Percentiles rank a stretch among this genome's conserved stretches.
Evolutionary conservation across 2,113 vertebrate genomes (phyloP).

Genomic region (Oreotragus oreotragus): DNA sequence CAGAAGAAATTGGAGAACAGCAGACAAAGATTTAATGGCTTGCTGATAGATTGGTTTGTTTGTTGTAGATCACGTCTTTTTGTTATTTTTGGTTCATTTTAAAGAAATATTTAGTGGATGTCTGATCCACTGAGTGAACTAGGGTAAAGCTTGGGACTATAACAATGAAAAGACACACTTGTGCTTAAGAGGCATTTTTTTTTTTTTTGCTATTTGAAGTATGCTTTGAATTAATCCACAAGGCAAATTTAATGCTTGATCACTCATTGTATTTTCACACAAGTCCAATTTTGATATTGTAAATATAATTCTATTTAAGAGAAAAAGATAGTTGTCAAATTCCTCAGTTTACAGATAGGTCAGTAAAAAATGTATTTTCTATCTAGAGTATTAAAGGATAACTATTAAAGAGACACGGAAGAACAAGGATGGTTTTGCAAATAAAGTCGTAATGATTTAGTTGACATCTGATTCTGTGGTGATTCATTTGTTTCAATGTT

Average conservation of each 20-base stretch:
- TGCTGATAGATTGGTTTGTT: background rate
- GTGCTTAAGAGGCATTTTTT: background rate
- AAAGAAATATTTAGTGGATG: background rate
- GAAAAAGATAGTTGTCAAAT: background rate
- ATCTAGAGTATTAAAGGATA: background rate
- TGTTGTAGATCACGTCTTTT: background rate
- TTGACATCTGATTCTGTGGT: background rate
- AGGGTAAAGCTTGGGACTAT: background rate
- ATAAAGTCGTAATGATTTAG: background rate
- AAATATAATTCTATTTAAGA: background rate
- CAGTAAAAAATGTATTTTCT: background rate
- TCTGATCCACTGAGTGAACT: background rate
- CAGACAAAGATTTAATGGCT: background rate
- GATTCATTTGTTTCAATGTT: background rate
- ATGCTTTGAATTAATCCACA: background rate
- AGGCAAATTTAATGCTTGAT: background rate
- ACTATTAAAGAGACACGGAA: background rate
- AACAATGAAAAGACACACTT: background rate
- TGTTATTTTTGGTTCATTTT: background rate
- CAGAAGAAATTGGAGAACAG: background rate
- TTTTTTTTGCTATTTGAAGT: background rate
- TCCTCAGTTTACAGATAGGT: background rate
- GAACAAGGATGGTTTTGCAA: background rate
- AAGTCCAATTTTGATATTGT: background rate
- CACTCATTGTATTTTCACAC: background rate